These are phyloP conservation scores for Clusia tigrina DNA, from an alignment of 2,888 invertebrate species.

Conservation along the genomic window DNA sequence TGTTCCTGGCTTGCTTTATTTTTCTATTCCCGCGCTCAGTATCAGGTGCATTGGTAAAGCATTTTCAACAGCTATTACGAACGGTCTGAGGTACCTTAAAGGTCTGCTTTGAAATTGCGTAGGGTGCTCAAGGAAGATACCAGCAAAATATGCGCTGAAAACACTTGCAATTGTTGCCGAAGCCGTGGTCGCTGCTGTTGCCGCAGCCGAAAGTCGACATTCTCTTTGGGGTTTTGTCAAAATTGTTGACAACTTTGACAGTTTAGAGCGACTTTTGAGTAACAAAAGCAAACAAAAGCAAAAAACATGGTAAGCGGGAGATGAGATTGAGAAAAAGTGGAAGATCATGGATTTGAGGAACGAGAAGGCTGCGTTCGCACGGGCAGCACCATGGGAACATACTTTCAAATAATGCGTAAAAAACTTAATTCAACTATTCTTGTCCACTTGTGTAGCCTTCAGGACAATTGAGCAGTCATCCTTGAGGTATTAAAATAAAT, in stretches of 20 bases:
- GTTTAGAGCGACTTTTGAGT: conserved; percentile 40
- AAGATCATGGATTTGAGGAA: neutral
- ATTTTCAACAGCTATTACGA: too few relatives aligned
- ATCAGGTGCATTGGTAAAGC: too few relatives aligned
- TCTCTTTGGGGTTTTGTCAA: conserved; percentile 35
- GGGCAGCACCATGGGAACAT: neutral
- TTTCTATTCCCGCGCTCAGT: too few relatives aligned
- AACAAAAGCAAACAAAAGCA: neutral
- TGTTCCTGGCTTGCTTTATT: too few relatives aligned
- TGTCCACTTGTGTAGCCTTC: too few relatives aligned
- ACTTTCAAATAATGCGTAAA: neutral
- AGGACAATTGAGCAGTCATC: too few relatives aligned
- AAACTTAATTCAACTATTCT: too few relatives aligned
- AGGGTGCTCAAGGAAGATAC: neutral
- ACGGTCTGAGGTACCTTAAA: neutral
- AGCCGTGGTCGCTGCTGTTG: neutral
- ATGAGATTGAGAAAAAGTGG: neutral
- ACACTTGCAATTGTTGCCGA: conserved; percentile 26
- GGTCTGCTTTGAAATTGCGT: neutral
- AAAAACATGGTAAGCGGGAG: neutral
- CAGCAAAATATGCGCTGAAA: neutral
- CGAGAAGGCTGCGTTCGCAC: neutral
- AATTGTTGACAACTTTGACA: conserved; percentile 45
- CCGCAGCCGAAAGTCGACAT: conserved; percentile 14
- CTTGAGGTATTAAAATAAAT: neutral